A percentile compares a stretch with the other conserved stretches of the same genome.
Evolutionary conservation across 2,888 invertebrate genomes (phyloP).

Genomic region (Agrochola lota): DNA sequence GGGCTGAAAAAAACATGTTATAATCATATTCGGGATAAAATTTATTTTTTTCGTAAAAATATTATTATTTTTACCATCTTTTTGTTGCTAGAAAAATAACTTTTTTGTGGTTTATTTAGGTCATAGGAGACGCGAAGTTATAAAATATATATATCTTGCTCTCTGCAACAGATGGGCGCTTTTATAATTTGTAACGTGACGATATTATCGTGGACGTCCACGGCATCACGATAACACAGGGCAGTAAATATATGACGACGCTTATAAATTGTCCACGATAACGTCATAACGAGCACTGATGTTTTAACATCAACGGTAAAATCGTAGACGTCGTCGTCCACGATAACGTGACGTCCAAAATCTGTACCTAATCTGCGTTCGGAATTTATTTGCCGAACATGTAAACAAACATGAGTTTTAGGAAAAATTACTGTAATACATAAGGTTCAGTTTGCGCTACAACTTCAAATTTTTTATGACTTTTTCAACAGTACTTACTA

Average conservation of each 20-base stretch:
- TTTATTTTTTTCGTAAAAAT: slow-evolving; percentile 4
- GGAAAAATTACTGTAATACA: too few relatives aligned
- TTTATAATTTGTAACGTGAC: background rate
- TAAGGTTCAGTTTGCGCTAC: too few relatives aligned
- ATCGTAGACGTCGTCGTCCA: background rate
- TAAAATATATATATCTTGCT: too few relatives aligned
- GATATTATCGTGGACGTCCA: background rate
- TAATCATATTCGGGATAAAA: slow-evolving; percentile 18
- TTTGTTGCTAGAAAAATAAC: background rate
- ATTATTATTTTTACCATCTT: background rate
- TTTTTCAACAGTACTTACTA: too few relatives aligned
- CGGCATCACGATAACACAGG: background rate
- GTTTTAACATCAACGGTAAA: too few relatives aligned
- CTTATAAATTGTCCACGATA: too few relatives aligned
- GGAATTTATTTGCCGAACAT: too few relatives aligned
- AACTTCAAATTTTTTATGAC: too few relatives aligned
- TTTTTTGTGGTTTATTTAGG: background rate
- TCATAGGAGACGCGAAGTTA: background rate
- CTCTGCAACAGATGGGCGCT: background rate
- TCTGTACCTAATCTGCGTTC: too few relatives aligned
- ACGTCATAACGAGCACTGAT: too few relatives aligned
- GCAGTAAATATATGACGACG: background rate
- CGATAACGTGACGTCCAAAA: background rate
- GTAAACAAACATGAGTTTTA: too few relatives aligned
- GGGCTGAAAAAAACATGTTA: slow-evolving; percentile 71